Evolutionary conservation across 2,113 vertebrate species (phyloP).

Genomic region (Raphicerus campestris): DNA sequence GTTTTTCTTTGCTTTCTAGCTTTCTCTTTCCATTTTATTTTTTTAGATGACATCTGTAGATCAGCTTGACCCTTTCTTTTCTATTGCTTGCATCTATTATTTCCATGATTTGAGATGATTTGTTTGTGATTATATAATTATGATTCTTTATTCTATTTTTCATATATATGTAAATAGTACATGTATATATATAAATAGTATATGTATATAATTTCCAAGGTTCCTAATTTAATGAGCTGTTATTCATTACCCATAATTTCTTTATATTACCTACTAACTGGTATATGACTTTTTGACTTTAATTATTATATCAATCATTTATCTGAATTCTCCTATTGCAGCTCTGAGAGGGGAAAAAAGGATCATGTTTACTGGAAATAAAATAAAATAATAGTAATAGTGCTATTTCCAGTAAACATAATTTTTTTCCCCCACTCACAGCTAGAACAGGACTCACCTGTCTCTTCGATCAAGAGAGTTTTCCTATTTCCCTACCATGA

Average conservation of each 20-base stretch:
- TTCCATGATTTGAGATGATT: not conserved
- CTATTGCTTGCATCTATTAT: not conserved
- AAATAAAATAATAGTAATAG: not conserved
- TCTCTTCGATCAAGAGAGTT: not conserved
- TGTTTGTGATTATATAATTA: not conserved
- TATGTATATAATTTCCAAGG: not conserved
- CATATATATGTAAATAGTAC: not conserved
- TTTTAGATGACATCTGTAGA: not conserved
- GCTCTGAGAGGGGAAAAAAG: not conserved
- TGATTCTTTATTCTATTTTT: not conserved
- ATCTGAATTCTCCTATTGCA: not conserved
- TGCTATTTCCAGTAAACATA: not conserved
- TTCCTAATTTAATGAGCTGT: not conserved
- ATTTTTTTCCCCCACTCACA: not conserved
- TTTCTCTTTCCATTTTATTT: not conserved
- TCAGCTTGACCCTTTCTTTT: not conserved
- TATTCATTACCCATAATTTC: not conserved
- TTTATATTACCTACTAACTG: not conserved
- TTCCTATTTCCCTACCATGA: not conserved
- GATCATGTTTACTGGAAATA: not conserved
- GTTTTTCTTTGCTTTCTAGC: not conserved
- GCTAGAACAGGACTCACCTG: not conserved
- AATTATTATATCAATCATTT: not conserved
- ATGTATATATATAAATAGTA: not conserved
- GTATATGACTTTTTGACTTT: not conserved